phyloP scores from a whole-genome alignment of 2,113 vertebrate species.

The Mormyrus lacerda region DNA sequence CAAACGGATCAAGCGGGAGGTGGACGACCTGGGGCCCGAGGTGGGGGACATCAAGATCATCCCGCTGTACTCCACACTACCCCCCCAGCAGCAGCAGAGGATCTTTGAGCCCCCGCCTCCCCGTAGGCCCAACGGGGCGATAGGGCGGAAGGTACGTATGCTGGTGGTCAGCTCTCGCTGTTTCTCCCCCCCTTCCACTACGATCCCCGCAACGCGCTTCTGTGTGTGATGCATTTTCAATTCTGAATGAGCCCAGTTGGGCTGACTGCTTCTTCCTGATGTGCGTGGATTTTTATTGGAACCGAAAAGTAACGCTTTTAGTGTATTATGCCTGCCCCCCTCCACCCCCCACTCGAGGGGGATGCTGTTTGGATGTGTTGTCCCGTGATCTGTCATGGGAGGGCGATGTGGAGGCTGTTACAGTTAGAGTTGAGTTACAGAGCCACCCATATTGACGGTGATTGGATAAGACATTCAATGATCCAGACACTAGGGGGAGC shows the following conservation, averaged over 20 bases:
- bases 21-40: slow-evolving; percentile 89
- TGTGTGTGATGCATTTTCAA: not conserved
- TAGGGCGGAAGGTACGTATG: slow-evolving; percentile 81
- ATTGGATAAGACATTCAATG: not conserved
- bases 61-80: slow-evolving; percentile 92
- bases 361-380: not conserved
- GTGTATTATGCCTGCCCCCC: not conserved
- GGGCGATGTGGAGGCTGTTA: not conserved
- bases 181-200: not conserved
- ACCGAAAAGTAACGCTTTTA: not conserved
- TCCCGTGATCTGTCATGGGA: not conserved
- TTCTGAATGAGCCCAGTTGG: not conserved
- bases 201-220: not conserved
- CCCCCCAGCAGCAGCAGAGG: slow-evolving; percentile 89
- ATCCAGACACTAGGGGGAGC: not conserved
- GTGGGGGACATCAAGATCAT: slow-evolving; percentile 97
- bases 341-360: not conserved
- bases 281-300: not conserved
- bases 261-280: not conserved
- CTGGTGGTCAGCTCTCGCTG: not conserved
- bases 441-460: not conserved
- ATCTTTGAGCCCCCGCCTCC: slow-evolving; percentile 94
- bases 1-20: slow-evolving; percentile 93
- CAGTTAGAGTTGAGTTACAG: not conserved
- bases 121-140: slow-evolving; percentile 82